Evolutionary conservation across 2,113 vertebrate species (phyloP), one percentile per base, ranked within the genome.

Genomic region (Cisticola juncidis): DNA sequence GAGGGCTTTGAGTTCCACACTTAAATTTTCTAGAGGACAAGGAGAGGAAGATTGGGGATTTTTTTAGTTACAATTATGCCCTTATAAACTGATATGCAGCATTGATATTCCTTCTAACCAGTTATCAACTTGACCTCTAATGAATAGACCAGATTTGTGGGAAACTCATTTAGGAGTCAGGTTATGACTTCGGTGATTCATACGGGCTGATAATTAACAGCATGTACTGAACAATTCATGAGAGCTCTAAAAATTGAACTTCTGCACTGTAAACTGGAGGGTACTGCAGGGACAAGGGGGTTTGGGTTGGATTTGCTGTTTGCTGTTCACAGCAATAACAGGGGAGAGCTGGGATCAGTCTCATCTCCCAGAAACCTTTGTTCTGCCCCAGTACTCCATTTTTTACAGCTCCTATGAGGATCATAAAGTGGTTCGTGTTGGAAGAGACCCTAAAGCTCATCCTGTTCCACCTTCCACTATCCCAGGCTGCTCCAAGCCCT

Each of bases 111-210:
- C 40, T 76, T 86, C 87, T 72, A 60, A 47, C 70, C 53, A 19
- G 83, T 72, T 92, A 91, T 81, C 95, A 96, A 21, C 96, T 69
- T 96, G 96, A 97, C 94, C 97, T 96, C 93, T 77, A 81, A 80
- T 21, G 48, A 98, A 76, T 6, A 89, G 90, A 95, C 42, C 71
- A 93, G 94, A 80, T 96, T 96, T 93, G 94, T 70, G 88, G 74
- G 85, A 91, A 93, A 70, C 82, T 97, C 95, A 95, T 97, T 96
- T 93, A 88, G 68, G 86, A 97, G 91, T 66, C 81, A 40, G 76
- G 83, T 53, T 71, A 85, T 38, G 91, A 92, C 90, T 91, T 77
- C 19, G 51, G 69, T 50, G 51, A 93, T 94, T 94, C 86, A 47
- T 48, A 88, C 76, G 24, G 18, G 15, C 87, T 96, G 86, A 48